These are phyloP conservation scores for Rhineura floridana DNA, from an alignment of 2,113 vertebrate genomes.

Conservation along the genomic window DNA sequence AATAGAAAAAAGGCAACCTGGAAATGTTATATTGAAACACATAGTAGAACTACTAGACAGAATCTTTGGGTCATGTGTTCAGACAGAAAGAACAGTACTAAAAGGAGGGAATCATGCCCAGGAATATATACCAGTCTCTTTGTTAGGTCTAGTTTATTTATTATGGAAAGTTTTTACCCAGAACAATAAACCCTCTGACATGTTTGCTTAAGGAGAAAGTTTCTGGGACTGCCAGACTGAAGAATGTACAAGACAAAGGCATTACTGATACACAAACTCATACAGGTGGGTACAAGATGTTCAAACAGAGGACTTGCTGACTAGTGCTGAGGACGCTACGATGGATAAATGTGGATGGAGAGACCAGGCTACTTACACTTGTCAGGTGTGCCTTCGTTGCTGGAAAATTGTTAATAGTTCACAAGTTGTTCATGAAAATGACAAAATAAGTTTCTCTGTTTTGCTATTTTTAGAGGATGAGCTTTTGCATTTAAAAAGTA, in stretches of 20 bases:
- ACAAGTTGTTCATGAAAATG: neutral
- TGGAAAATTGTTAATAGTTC: neutral
- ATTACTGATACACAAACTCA: neutral
- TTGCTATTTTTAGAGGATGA: neutral
- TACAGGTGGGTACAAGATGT: neutral
- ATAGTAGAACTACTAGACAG: neutral
- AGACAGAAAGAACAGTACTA: conserved; percentile 2
- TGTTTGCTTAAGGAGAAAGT: conserved; percentile 13
- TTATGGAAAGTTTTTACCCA: conserved; percentile 59
- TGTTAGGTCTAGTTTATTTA: conserved; percentile 37
- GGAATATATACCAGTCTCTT: conserved; percentile 49
- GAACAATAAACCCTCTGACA: conserved; percentile 48
- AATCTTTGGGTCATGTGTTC: neutral
- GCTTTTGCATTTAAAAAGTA: neutral
- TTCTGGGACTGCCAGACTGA: neutral
- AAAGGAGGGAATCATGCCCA: conserved; percentile 30
- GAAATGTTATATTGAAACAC: neutral
- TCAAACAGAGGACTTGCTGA: neutral
- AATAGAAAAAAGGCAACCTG: neutral
- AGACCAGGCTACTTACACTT: neutral
- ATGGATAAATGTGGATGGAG: neutral
- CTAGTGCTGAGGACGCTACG: neutral
- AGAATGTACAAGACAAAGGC: conserved; percentile 10
- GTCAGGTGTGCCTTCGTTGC: neutral
- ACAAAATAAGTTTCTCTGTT: neutral